Conservation (phyloP, 2,888 invertebrate species). For the Cerastis leucographa region DNA sequence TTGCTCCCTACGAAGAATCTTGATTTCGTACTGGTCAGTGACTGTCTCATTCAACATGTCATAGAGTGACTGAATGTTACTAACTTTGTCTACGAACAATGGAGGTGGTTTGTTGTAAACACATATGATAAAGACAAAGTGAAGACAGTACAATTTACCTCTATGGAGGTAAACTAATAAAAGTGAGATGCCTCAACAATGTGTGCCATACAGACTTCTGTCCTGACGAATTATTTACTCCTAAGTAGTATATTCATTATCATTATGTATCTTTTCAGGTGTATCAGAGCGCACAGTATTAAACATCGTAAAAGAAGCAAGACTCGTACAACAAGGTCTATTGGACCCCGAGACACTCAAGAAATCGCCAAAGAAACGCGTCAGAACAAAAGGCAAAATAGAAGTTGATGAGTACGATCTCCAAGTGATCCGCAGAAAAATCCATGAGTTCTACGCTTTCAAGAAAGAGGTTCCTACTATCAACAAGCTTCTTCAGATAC, state of each 20-base stretch:
- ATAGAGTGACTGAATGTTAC: no score
- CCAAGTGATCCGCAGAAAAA: conserved; percentile 86
- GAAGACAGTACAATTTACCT: background rate
- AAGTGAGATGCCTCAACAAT: background rate
- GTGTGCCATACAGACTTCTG: background rate
- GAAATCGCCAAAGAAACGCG: conserved; percentile 85
- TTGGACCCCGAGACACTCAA: conserved; percentile 86
- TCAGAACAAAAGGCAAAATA: conserved; percentile 86
- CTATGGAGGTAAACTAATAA: background rate
- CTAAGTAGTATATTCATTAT: background rate
- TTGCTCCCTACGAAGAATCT: no score
- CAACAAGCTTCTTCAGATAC: conserved; percentile 85
- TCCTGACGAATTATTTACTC: background rate
- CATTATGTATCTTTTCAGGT: conserved; percentile 72
- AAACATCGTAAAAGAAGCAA: conserved; percentile 87
- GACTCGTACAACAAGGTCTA: conserved; percentile 86
- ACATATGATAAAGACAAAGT: no score
- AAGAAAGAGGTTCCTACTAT: conserved; percentile 89
- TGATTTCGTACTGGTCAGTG: no score
- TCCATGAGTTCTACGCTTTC: conserved; percentile 88
- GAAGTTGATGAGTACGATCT: conserved; percentile 87
- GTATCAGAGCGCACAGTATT: conserved; percentile 87
- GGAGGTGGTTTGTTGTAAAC: no score
- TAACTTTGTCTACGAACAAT: no score
- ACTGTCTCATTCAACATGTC: no score